phyloP scores from a whole-genome alignment of 2,113 vertebrate species.

The zebrafish (Danio rerio) region DNA sequence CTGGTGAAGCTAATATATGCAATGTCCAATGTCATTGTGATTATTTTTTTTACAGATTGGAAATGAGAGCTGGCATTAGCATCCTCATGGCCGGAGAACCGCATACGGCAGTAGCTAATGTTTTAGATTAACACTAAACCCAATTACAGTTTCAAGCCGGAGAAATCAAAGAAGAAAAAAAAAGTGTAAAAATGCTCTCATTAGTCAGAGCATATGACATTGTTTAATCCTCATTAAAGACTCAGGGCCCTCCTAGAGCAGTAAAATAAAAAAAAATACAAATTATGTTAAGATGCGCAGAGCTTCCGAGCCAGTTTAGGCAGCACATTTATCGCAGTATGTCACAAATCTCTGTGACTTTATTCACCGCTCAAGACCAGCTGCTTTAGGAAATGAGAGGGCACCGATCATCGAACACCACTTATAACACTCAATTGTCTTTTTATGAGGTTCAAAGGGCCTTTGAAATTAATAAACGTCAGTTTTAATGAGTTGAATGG shows the following conservation, averaged over 20 bases:
- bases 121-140: slow-evolving; percentile 54
- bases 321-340: slow-evolving; percentile 5
- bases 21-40: slow-evolving; percentile 47
- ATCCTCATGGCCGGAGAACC: slow-evolving; percentile 39
- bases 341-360: slow-evolving; percentile 32
- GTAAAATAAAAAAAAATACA: neutral
- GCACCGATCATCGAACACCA: slow-evolving; percentile 7
- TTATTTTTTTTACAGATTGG: slow-evolving; percentile 15
- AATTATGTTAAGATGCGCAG: neutral
- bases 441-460: slow-evolving; percentile 29
- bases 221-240: slow-evolving; percentile 60
- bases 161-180: slow-evolving; percentile 50
- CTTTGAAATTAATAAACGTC: slow-evolving; percentile 32
- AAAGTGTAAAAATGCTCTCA: slow-evolving; percentile 49
- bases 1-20: slow-evolving; percentile 41
- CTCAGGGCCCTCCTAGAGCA: neutral
- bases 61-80: slow-evolving; percentile 41
- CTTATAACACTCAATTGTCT: slow-evolving; percentile 13
- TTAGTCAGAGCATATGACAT: slow-evolving; percentile 56
- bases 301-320: neutral
- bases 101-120: slow-evolving; percentile 27
- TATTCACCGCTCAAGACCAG: slow-evolving; percentile 37
- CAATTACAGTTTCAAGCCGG: slow-evolving; percentile 47
- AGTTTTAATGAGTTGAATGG: slow-evolving; percentile 8
- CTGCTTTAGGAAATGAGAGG: slow-evolving; percentile 2